Conservation (phyloP, 2,797 vertebrate species). For the Tangara arthus region DNA sequence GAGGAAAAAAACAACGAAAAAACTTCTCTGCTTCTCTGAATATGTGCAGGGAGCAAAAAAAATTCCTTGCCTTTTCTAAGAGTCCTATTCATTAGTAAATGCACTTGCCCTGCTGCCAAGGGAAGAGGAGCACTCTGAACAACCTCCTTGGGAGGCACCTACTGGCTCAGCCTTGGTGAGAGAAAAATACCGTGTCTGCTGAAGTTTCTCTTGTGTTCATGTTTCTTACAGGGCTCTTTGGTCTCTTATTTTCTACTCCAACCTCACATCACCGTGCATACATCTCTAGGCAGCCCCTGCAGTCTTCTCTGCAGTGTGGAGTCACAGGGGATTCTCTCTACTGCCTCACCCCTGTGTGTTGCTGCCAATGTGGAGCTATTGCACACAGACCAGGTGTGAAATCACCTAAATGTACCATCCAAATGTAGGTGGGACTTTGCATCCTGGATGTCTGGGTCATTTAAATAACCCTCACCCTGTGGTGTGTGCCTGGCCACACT, state of each 20-base stretch:
- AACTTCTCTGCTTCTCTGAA: slow-evolving; percentile 15
- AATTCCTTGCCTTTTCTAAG: slow-evolving; percentile 35
- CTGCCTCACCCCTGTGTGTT: neutral
- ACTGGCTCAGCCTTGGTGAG: neutral
- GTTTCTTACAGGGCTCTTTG: neutral
- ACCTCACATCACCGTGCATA: rapidly evolving
- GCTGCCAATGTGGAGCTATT: neutral
- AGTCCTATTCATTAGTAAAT: slow-evolving; percentile 51
- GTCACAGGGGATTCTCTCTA: neutral
- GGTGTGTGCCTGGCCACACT: neutral
- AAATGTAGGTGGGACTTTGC: neutral
- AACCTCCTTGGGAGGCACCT: slow-evolving; percentile 9
- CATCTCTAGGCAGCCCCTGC: neutral
- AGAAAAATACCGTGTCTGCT: neutral
- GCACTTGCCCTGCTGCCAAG: slow-evolving; percentile 41
- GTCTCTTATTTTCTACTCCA: neutral
- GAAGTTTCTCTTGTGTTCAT: neutral
- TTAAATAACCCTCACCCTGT: neutral
- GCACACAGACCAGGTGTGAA: neutral
- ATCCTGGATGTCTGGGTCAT: neutral
- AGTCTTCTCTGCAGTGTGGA: neutral
- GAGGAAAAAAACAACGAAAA: neutral
- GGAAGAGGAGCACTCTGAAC: slow-evolving; percentile 16
- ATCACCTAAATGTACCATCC: neutral
- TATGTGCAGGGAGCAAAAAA: neutral